These are phyloP conservation scores for Spermophilus dauricus DNA, from an alignment of 2,113 vertebrate genomes.

Conservation along the genomic window DNA sequence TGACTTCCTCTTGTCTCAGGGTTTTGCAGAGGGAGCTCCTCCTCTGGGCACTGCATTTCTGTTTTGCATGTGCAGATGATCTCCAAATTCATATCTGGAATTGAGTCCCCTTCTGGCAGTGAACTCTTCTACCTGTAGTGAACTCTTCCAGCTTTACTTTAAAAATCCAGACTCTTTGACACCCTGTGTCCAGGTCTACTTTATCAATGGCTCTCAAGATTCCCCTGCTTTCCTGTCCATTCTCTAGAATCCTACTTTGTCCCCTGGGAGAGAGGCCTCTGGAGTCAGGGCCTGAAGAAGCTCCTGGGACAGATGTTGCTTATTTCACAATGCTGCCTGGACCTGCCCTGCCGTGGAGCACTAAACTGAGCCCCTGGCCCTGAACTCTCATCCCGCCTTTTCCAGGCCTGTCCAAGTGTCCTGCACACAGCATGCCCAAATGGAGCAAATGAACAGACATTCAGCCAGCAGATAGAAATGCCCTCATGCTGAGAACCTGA, in stretches of 20 bases:
- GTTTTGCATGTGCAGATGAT: not conserved
- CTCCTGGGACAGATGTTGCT: not conserved
- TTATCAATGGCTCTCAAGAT: not conserved
- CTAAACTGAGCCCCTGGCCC: not conserved
- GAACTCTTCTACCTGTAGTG: not conserved
- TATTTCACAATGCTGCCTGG: not conserved
- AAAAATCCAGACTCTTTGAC: not conserved
- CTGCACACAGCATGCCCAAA: slow-evolving; percentile 9
- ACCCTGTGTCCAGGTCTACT: not conserved
- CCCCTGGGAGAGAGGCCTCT: not conserved
- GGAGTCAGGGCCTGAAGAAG: not conserved
- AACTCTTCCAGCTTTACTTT: not conserved
- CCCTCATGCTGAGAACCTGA: too few relatives aligned
- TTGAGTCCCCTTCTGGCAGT: not conserved
- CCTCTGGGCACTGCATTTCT: not conserved
- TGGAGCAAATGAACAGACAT: too few relatives aligned
- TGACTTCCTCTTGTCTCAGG: not conserved
- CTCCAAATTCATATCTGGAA: slow-evolving; percentile 29
- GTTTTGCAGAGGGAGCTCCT: not conserved
- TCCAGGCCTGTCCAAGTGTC: not conserved
- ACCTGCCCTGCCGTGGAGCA: not conserved
- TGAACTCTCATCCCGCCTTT: slow-evolving; percentile 52
- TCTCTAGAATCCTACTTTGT: not conserved
- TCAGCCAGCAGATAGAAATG: too few relatives aligned
- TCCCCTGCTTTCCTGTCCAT: not conserved